Conservation (phyloP, 2,113 vertebrate genomes). For the Varanus salvator region DNA sequence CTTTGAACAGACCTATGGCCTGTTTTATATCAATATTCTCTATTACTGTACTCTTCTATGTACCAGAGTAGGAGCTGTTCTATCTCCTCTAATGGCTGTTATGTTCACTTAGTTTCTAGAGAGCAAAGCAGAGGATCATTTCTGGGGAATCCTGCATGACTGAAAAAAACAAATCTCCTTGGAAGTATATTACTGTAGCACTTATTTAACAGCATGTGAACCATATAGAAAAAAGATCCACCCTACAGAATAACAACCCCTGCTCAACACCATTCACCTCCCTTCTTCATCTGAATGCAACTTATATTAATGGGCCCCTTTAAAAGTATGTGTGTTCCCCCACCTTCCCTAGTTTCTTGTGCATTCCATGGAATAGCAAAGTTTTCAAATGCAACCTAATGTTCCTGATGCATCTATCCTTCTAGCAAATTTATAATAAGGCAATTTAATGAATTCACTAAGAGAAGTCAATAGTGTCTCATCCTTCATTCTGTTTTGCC, state of each 20-base stretch:
- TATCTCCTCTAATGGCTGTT: not conserved
- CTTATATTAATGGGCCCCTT: not conserved
- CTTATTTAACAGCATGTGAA: not conserved
- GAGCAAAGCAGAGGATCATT: not conserved
- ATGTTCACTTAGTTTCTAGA: not conserved
- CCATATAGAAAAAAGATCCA: not conserved
- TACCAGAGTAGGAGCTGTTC: not conserved
- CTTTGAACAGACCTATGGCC: not conserved
- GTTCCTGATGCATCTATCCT: constrained; percentile 11
- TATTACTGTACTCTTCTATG: not conserved
- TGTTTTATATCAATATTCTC: not conserved
- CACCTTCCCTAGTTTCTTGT: not conserved
- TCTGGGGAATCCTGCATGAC: not conserved
- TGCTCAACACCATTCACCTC: not conserved
- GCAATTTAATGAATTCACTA: constrained; percentile 19
- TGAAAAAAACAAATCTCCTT: not conserved
- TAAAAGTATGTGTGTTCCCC: not conserved
- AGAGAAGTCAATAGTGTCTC: not conserved
- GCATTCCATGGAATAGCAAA: not conserved
- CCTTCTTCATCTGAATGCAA: not conserved
- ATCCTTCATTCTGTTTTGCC: constrained; percentile 41
- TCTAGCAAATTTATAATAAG: constrained; percentile 38
- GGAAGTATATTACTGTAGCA: not conserved
- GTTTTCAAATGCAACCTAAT: constrained; percentile 18
- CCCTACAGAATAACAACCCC: not conserved